These are phyloP conservation scores for Acomys russatus DNA, from an alignment of 2,797 vertebrate species.

Conservation along the genomic window DNA sequence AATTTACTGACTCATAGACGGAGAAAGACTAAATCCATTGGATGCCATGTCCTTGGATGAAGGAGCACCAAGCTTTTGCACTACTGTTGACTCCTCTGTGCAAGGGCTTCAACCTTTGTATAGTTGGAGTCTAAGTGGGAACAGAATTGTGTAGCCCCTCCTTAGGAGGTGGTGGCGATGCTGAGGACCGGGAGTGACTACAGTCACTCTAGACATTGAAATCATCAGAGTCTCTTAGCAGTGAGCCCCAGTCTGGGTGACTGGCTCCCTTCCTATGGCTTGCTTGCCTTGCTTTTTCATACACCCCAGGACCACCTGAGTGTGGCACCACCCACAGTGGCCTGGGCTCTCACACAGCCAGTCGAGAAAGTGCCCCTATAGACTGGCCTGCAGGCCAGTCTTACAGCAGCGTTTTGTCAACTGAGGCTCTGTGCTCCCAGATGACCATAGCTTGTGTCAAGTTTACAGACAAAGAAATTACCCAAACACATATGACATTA, in stretches of 20 bases:
- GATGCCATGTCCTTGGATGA: not conserved
- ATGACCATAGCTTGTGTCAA: not conserved
- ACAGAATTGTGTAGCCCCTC: not conserved
- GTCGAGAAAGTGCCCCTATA: not conserved
- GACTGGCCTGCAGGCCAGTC: too few species aligned
- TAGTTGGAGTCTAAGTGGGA: not conserved
- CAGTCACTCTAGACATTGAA: not conserved
- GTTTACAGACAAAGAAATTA: not conserved
- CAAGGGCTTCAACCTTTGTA: not conserved
- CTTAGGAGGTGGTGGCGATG: not conserved
- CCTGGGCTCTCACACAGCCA: not conserved
- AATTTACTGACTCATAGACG: not conserved
- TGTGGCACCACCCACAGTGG: not conserved
- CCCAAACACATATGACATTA: not conserved
- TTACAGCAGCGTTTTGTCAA: not conserved
- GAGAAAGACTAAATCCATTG: not conserved
- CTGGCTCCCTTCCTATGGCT: not conserved
- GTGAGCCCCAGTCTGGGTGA: not conserved
- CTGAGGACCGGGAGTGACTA: not conserved
- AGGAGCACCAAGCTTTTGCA: too few species aligned
- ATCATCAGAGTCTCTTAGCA: not conserved
- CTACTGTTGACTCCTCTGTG: not conserved
- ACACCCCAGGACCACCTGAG: not conserved
- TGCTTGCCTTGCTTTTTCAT: not conserved
- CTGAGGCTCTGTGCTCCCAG: not conserved